These are phyloP conservation scores for human (Homo sapiens) DNA, from an alignment of 2,113 vertebrate species.

Conservation along the genomic window DNA sequence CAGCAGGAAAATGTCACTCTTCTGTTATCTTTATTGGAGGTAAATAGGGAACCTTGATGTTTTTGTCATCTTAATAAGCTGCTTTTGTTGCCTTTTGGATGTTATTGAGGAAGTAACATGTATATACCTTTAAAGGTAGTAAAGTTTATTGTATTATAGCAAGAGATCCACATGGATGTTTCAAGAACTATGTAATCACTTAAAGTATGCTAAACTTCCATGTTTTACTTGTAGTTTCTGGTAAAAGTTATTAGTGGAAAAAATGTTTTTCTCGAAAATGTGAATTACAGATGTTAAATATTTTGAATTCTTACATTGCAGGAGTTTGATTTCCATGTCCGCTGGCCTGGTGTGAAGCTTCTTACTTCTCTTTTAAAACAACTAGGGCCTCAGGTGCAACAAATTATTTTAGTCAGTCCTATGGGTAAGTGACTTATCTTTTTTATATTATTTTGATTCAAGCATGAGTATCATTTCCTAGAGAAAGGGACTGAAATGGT, in stretches of 20 bases:
- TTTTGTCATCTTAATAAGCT: slow-evolving; percentile 12
- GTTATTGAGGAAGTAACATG: background rate
- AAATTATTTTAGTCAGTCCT: slow-evolving; percentile 96
- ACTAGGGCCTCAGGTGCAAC: slow-evolving; percentile 93
- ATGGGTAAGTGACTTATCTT: slow-evolving; percentile 89
- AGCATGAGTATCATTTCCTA: background rate
- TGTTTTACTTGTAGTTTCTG: slow-evolving; percentile 22
- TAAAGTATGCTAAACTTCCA: background rate
- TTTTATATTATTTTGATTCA: background rate
- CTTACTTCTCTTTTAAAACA: slow-evolving; percentile 95
- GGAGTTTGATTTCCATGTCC: slow-evolving; percentile 99
- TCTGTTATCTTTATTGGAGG: slow-evolving; percentile 93
- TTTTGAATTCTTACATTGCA: slow-evolving; percentile 74
- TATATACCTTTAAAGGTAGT: background rate
- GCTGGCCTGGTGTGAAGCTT: slow-evolving; percentile 97
- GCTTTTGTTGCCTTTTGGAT: background rate
- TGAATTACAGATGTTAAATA: slow-evolving; percentile 38
- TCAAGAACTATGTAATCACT: background rate
- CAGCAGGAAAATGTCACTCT: slow-evolving; percentile 95
- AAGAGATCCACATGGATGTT: slow-evolving; percentile 10
- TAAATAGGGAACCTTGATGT: slow-evolving; percentile 71
- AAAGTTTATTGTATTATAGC: slow-evolving; percentile 1
- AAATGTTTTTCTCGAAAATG: slow-evolving; percentile 47
- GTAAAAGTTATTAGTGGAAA: background rate
- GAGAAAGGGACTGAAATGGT: background rate